phyloP scores from a whole-genome alignment of 2,888 invertebrate genomes.

The Gymnosoma rotundatum region DNA sequence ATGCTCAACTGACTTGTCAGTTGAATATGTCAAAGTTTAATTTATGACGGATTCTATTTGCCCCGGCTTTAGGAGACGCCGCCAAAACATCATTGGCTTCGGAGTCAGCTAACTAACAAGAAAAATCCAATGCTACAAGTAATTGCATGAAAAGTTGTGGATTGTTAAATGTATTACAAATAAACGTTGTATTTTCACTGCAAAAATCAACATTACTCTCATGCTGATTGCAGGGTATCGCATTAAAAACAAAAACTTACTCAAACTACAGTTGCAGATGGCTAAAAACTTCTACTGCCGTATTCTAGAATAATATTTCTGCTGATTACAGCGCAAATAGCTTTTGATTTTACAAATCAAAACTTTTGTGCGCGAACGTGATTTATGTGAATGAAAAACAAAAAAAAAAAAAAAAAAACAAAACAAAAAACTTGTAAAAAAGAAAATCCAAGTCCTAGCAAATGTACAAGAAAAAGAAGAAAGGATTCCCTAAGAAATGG shows the following conservation, averaged over 20 bases:
- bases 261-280: constrained; percentile 43
- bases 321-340: constrained; percentile 74
- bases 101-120: too few relatives aligned
- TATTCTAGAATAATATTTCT: constrained; percentile 74
- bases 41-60: too few relatives aligned
- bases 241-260: constrained; percentile 27
- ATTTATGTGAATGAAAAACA: constrained; percentile 77
- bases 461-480: constrained; percentile 27
- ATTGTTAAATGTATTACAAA: background rate
- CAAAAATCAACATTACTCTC: background rate
- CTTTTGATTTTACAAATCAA: constrained; percentile 80
- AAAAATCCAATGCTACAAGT: too few relatives aligned
- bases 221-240: constrained; percentile 12
- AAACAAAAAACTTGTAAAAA: constrained; percentile 28
- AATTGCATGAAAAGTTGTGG: too few relatives aligned
- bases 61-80: too few relatives aligned
- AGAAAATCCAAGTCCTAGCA: constrained; percentile 35
- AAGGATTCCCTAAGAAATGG: constrained; percentile 61
- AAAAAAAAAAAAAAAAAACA: background rate
- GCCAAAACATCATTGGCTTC: too few relatives aligned
- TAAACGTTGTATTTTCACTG: too few relatives aligned
- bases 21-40: too few relatives aligned
- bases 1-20: too few relatives aligned
- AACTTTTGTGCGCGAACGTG: constrained; percentile 80
- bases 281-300: constrained; percentile 43